Conservation (phyloP, 2,888 invertebrate genomes). For the Rhagophthalmus giganteus region DNA sequence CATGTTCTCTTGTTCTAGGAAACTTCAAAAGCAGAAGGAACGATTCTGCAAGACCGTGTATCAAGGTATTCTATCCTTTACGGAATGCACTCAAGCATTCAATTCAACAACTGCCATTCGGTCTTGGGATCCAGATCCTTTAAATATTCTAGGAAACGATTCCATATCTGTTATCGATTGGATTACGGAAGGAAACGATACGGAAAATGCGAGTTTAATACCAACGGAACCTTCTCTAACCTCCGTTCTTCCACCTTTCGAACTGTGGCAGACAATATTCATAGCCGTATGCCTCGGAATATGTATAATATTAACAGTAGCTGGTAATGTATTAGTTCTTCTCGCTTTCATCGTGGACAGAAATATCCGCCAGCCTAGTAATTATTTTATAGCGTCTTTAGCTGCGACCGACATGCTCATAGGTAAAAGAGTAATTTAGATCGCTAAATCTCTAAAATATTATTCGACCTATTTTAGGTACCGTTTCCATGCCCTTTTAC, state of each 20-base stretch:
- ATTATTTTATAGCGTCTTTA: conserved; percentile 98
- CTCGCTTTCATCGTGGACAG: conserved; percentile 94
- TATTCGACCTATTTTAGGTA: conserved; percentile 73
- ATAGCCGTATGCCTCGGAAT: conserved; percentile 85
- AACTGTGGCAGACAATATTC: conserved; percentile 85
- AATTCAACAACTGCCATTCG: conserved; percentile 45
- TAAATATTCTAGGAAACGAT: conserved; percentile 45
- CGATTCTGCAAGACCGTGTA: conserved; percentile 70
- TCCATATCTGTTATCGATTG: conserved; percentile 31
- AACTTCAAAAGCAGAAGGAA: conserved; percentile 73
- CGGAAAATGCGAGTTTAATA: conserved; percentile 28
- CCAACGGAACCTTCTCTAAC: conserved; percentile 41
- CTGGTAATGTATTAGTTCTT: conserved; percentile 94
- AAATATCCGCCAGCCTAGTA: conserved; percentile 93
- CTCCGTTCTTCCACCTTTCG: conserved; percentile 80
- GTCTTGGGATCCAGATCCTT: conserved; percentile 48
- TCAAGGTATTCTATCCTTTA: conserved; percentile 62
- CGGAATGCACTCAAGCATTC: conserved; percentile 65
- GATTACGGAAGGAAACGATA: conserved; percentile 24
- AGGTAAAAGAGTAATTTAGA: conserved; percentile 71
- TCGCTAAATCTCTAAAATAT: too few relatives aligned
- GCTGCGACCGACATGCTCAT: conserved; percentile 97
- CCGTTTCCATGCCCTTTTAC: conserved; percentile 98
- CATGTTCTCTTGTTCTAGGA: conserved; percentile 63
- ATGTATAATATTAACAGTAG: conserved; percentile 89